Conservation (phyloP, 2,113 vertebrate genomes). For the Semnopithecus entellus region DNA sequence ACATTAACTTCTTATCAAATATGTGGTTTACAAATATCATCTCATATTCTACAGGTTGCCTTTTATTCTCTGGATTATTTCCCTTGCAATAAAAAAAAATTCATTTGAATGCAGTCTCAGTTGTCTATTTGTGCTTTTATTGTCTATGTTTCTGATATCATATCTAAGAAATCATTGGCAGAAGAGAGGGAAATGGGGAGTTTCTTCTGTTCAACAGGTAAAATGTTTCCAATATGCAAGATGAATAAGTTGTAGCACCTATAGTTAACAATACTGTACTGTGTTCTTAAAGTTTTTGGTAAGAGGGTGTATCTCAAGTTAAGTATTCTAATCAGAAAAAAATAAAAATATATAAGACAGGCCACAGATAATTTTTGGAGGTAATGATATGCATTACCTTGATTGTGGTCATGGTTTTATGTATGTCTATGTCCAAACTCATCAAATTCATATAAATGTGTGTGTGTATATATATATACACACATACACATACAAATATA, state of each 20-base stretch:
- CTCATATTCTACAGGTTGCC: background rate
- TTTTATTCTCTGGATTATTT: background rate
- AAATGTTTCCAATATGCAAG: background rate
- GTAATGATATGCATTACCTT: background rate
- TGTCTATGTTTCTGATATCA: background rate
- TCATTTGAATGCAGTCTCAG: background rate
- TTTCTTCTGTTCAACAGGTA: background rate
- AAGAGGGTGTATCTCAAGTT: background rate
- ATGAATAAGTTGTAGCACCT: background rate
- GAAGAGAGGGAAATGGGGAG: background rate
- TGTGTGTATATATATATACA: no score
- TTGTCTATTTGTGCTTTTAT: background rate
- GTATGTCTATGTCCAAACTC: background rate
- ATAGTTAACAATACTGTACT: background rate
- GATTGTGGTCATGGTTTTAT: background rate
- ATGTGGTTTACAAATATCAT: background rate
- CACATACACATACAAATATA: no score
- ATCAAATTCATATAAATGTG: background rate
- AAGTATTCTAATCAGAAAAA: background rate
- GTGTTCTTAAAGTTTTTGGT: background rate
- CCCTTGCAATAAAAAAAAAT: background rate
- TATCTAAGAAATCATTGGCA: background rate
- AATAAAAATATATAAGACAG: background rate
- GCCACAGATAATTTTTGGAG: background rate
- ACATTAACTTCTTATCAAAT: background rate